Evolutionary conservation across 2,888 invertebrate species (phyloP).

Genomic region (Ochlodes sylvanus): DNA sequence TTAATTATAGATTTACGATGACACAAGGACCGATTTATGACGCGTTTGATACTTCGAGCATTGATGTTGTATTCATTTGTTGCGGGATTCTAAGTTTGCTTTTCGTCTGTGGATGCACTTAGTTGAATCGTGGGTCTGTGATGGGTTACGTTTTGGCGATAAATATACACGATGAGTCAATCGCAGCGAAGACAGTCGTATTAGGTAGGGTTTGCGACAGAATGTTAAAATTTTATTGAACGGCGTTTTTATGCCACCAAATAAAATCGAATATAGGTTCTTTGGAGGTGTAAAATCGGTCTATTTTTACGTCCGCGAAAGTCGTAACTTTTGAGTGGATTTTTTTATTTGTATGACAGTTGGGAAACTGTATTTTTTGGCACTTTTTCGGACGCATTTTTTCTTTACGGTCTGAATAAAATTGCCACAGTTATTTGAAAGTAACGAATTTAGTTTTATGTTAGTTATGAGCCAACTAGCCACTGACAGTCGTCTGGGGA

Average conservation of each 20-base stretch:
- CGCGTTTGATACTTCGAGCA: too few species aligned
- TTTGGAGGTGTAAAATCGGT: slow-evolving; percentile 77
- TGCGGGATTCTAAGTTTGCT: not conserved
- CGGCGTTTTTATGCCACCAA: slow-evolving; percentile 67
- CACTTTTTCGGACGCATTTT: slow-evolving; percentile 33
- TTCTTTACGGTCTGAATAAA: slow-evolving; percentile 27
- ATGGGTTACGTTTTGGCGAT: slow-evolving; percentile 1
- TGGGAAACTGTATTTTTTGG: slow-evolving; percentile 60
- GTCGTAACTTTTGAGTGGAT: slow-evolving; percentile 72
- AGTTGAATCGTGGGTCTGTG: not conserved
- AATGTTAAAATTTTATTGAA: slow-evolving; percentile 78
- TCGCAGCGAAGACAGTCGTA: slow-evolving; percentile 48
- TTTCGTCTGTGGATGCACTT: too few species aligned
- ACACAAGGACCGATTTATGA: too few species aligned
- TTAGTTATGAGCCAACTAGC: slow-evolving; percentile 3
- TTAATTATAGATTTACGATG: too few species aligned
- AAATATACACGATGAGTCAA: slow-evolving; percentile 24
- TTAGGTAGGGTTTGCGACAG: slow-evolving; percentile 58
- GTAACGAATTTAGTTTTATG: slow-evolving; percentile 29
- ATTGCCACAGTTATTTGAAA: slow-evolving; percentile 24
- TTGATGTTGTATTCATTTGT: not conserved
- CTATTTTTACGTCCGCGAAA: slow-evolving; percentile 73
- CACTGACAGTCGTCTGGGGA: too few species aligned
- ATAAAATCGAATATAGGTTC: slow-evolving; percentile 72
- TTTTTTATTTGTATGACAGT: slow-evolving; percentile 74